These are phyloP conservation scores for Eupithecia subfuscata DNA, from an alignment of 2,888 invertebrate species.

Conservation along the genomic window DNA sequence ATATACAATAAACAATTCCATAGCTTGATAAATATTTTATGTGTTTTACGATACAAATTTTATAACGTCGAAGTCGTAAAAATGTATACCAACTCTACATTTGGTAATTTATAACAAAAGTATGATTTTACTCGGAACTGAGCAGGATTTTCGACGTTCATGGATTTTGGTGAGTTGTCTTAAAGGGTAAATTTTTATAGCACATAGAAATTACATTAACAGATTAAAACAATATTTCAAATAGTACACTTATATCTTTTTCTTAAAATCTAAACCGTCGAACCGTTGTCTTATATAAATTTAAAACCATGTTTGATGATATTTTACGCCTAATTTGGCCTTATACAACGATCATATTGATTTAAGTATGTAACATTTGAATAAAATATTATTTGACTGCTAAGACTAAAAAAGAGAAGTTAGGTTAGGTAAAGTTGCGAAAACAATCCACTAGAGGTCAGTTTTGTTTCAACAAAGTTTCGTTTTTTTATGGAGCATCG, in stretches of 20 bases:
- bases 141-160: background rate
- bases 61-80: background rate
- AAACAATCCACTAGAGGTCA: background rate
- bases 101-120: background rate
- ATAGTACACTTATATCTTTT: no score
- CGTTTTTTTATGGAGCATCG: background rate
- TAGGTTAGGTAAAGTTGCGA: background rate
- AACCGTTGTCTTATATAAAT: background rate
- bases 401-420: background rate
- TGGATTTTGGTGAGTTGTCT: constrained; percentile 2
- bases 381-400: background rate
- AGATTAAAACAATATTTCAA: no score
- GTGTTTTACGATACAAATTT: background rate
- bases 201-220: no score
- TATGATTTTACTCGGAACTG: background rate
- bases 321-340: background rate
- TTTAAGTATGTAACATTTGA: background rate
- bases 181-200: no score
- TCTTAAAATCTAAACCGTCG: no score
- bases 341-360: background rate
- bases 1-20: constrained; percentile 6
- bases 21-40: background rate
- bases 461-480: background rate
- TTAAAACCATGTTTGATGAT: background rate
- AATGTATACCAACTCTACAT: background rate